phyloP scores from a whole-genome alignment of 64 coral and sea anemone genomes.

The Astreopora myriophthalma region DNA sequence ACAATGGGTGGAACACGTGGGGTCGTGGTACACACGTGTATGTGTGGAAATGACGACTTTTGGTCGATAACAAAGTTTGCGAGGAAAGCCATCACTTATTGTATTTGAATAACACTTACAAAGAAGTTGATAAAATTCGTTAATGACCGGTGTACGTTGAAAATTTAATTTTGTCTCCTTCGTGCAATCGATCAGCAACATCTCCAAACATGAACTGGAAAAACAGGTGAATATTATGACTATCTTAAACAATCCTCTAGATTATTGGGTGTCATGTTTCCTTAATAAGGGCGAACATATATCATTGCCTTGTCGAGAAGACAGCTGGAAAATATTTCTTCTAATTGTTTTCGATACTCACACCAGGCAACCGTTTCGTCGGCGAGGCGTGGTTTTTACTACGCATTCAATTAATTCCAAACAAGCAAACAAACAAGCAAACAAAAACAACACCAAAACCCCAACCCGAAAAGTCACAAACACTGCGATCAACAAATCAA shows the following conservation, averaged over 20 bases:
- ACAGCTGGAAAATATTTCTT: no score
- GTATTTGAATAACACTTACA: neutral
- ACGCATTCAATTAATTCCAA: no score
- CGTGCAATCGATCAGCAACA: neutral
- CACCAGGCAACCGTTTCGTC: no score
- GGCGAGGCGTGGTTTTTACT: no score
- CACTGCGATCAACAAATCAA: no score
- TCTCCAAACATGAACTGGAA: neutral
- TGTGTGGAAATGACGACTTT: neutral
- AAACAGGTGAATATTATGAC: neutral
- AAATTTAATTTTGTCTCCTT: neutral
- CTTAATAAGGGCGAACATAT: no score
- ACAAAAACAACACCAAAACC: no score
- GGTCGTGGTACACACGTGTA: neutral
- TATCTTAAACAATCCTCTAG: neutral
- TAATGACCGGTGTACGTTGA: neutral
- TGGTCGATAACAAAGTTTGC: neutral
- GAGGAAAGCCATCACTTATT: neutral
- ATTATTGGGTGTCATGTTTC: neutral
- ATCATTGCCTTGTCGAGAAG: neutral
- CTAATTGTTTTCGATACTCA: no score
- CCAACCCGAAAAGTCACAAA: no score
- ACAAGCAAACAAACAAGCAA: no score
- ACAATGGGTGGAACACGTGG: neutral
- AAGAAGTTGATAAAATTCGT: neutral